These are phyloP conservation scores for Amorpha juglandis DNA, from an alignment of 2,888 invertebrate species.

Conservation along the genomic window DNA sequence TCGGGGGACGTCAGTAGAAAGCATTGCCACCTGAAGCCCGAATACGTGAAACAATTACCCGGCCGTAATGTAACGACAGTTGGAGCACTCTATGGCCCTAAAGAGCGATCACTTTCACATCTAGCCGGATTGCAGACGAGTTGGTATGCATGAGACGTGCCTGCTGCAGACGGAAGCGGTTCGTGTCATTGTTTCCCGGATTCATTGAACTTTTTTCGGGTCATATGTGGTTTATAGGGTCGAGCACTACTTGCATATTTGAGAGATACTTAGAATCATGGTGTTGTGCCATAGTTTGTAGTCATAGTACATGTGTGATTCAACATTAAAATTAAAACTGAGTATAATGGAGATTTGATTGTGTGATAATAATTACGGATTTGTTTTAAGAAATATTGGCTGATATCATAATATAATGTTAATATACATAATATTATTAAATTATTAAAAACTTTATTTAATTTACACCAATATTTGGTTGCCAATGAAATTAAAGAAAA, in stretches of 20 bases:
- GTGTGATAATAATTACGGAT: too few species aligned
- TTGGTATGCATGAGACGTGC: constrained; percentile 66
- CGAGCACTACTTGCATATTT: constrained; percentile 30
- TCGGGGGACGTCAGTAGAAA: constrained; percentile 23
- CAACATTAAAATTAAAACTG: too few species aligned
- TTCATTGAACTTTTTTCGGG: constrained; percentile 73
- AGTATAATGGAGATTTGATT: too few species aligned
- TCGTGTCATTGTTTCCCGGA: constrained; percentile 67
- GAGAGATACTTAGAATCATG: neutral
- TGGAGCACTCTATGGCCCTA: constrained; percentile 7
- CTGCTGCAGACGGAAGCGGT: constrained; percentile 67
- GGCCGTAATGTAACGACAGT: constrained; percentile 20
- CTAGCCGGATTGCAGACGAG: constrained; percentile 44
- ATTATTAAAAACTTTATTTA: too few species aligned
- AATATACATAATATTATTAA: too few species aligned
- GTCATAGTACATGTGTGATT: neutral
- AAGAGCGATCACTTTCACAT: constrained; percentile 41
- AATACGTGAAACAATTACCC: constrained; percentile 29
- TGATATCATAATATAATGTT: too few species aligned
- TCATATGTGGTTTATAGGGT: constrained; percentile 45
- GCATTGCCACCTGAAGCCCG: constrained; percentile 20
- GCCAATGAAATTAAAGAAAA: too few species aligned
- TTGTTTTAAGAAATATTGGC: too few species aligned
- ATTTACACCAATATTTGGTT: too few species aligned
- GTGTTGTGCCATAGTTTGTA: neutral